Percentiles rank a stretch among this genome's conserved stretches.
Conservation (phyloP, 2,888 invertebrate species). For the Parnassius orleans region DNA sequence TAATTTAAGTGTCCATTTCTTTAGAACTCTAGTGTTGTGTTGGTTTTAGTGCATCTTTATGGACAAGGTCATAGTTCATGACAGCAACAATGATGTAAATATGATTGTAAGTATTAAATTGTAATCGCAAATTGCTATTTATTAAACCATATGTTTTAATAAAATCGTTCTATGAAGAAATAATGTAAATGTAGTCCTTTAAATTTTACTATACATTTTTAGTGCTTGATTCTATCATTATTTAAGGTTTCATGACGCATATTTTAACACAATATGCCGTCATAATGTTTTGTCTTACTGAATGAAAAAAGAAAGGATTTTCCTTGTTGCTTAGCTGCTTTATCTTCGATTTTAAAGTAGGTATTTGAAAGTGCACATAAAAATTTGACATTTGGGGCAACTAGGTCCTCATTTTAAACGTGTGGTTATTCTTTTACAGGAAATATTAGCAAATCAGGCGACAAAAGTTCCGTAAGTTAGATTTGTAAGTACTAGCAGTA, state of each 20-base stretch:
- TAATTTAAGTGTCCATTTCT: slow-evolving; percentile 1
- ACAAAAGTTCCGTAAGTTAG: slow-evolving; percentile 44
- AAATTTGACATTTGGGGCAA: background rate
- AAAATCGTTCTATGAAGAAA: too few species aligned
- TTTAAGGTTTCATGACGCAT: too few species aligned
- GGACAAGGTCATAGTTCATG: slow-evolving; percentile 59
- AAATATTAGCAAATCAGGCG: slow-evolving; percentile 32
- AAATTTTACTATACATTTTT: too few species aligned
- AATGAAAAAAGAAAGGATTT: too few species aligned
- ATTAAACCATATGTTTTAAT: too few species aligned
- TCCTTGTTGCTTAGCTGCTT: too few species aligned
- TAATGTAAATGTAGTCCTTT: too few species aligned
- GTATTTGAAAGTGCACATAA: background rate
- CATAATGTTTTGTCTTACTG: too few species aligned
- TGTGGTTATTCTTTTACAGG: slow-evolving; percentile 17
- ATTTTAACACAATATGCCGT: too few species aligned
- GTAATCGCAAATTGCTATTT: too few species aligned
- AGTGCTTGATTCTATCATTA: too few species aligned
- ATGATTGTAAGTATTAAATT: slow-evolving; percentile 54
- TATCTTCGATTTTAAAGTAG: too few species aligned
- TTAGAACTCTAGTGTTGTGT: background rate
- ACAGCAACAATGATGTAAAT: slow-evolving; percentile 64
- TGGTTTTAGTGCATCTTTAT: slow-evolving; percentile 37
- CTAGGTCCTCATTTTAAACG: background rate
- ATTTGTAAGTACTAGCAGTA: slow-evolving; percentile 45